These are phyloP conservation scores for Tympanoctomys barrerae DNA, from an alignment of 2,797 vertebrate genomes.

Conservation along the genomic window DNA sequence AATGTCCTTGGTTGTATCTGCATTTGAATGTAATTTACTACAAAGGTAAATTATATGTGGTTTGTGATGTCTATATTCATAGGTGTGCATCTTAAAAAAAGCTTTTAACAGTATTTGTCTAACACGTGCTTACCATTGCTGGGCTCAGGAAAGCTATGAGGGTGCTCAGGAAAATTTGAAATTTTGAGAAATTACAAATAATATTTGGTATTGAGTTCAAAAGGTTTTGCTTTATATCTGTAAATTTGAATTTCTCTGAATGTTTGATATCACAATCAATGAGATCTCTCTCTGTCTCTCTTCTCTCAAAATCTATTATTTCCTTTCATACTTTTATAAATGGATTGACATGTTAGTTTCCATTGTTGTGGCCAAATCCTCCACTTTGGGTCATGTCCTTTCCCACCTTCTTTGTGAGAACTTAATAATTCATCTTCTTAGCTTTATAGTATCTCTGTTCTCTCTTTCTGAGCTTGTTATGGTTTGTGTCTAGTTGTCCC, in stretches of 20 bases:
- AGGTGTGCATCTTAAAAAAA: neutral
- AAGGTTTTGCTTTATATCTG: neutral
- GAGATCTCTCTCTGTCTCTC: too few species aligned
- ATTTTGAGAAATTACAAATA: slow-evolving; percentile 5
- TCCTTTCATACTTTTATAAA: neutral
- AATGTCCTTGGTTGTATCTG: neutral
- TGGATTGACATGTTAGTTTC: neutral
- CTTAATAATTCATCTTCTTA: neutral
- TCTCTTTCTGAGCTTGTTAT: neutral
- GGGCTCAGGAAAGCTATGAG: slow-evolving; percentile 14
- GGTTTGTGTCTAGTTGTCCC: too few species aligned
- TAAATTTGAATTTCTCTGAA: slow-evolving; percentile 30
- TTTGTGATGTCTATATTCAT: neutral
- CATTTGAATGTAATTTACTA: neutral
- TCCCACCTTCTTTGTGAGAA: neutral
- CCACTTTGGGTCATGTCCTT: neutral
- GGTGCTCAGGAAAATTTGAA: neutral
- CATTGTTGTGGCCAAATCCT: neutral
- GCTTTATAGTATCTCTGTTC: neutral
- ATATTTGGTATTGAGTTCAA: neutral
- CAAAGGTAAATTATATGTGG: neutral
- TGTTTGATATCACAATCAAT: neutral
- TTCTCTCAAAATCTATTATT: neutral
- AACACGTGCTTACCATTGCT: neutral
- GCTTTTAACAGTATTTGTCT: neutral